Conservation (phyloP, 2,888 invertebrate genomes). For the Eristalis tenax region DNA sequence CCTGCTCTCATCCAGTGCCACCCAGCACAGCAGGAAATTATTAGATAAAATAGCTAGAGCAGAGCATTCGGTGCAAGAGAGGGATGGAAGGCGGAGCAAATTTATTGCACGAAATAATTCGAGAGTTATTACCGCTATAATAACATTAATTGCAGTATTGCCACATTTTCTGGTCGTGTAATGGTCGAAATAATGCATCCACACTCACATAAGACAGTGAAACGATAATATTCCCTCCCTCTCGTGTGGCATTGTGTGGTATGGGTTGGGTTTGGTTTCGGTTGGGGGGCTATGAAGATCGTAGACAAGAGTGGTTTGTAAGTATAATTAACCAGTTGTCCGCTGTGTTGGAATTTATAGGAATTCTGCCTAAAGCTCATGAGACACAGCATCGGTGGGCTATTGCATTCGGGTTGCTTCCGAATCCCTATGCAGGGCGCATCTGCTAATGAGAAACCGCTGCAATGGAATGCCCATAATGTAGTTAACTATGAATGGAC, state of each 20-base stretch:
- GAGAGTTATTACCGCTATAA: slow-evolving; percentile 66
- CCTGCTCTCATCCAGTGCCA: neutral
- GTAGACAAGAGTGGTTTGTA: neutral
- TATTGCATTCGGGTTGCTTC: neutral
- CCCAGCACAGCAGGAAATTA: slow-evolving; percentile 55
- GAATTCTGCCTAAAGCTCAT: neutral
- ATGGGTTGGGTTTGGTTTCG: neutral
- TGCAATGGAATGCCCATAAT: neutral
- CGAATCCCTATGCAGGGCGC: neutral
- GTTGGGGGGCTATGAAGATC: neutral
- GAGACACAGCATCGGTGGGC: neutral
- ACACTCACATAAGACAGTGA: slow-evolving; percentile 14
- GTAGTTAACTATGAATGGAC: neutral
- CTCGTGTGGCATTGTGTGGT: neutral
- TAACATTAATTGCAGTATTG: slow-evolving; percentile 68
- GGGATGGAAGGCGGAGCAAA: neutral
- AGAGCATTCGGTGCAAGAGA: neutral
- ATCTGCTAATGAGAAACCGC: neutral
- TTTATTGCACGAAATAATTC: slow-evolving; percentile 68
- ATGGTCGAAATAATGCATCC: slow-evolving; percentile 6
- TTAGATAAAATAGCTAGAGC: slow-evolving; percentile 62
- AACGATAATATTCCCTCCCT: slow-evolving; percentile 28
- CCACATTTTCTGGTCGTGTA: slow-evolving; percentile 59
- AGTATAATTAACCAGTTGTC: neutral
- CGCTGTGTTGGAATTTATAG: neutral